Evolutionary conservation across 2,888 invertebrate genomes (phyloP), one percentile per base, ranked within the genome.

Genomic region (Schizotus pectinicornis): DNA sequence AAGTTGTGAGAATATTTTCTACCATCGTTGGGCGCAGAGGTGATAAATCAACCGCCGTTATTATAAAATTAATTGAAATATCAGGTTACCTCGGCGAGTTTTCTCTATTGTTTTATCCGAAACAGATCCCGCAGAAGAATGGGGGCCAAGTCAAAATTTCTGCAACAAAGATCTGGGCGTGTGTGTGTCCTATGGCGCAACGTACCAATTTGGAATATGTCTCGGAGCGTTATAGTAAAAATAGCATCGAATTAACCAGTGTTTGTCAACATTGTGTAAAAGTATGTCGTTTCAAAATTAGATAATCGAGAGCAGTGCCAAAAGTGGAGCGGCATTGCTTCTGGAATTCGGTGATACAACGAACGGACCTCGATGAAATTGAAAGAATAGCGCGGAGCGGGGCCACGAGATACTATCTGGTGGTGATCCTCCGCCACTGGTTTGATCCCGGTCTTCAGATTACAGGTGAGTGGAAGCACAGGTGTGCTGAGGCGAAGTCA

Each of bases 11-110:
- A 49, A 56, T 43, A 56, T 49, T 72, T 81, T 76, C 79, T 82
- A 77, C 81, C 83, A 80, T 65, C 75, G 70, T 64, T 53, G 42
- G 48, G 41, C 74, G 71, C 64, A 69, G 70, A 72, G 70, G 73
- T 70, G 67, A 76, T 77, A 77, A 76, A 76, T 77, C 76, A 76
- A 72, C 69, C 65, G 65, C 73, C 71, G 74, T 74, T 75, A 73
- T 73, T 74, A 74, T 72, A 70, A 76, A 76, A 77, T 75, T 77
- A 77, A 77, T 77, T 77, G 76, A 77, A 75, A 76, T 75, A 76
- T 76, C 76, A 74, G 74, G 76, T 75, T 76, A 74, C 76, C 68
- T 64, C 63, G 65, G 70, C 73, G 67, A 67, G 64, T 67, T 67
- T 64, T 64, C 64, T 68, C 72, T 68, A 73, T 73, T 73, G 73